Evolutionary conservation across 2,888 invertebrate species (phyloP).

Genomic region (Yponomeuta evonymella): DNA sequence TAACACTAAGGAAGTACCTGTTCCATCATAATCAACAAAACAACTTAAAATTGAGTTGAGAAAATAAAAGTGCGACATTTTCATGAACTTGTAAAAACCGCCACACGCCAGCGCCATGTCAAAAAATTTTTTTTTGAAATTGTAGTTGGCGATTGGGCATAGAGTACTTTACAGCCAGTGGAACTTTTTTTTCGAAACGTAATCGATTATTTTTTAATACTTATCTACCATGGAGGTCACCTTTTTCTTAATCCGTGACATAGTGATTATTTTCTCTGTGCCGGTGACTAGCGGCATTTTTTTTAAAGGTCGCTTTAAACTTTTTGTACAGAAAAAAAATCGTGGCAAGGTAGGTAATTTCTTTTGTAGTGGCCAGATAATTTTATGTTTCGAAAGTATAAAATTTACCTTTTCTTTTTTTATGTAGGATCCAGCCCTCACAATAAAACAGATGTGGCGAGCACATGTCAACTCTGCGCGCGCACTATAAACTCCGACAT

Average conservation of each 20-base stretch:
- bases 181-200: background rate
- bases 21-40: conserved; percentile 36
- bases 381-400: no score
- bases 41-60: conserved; percentile 42
- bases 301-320: no score
- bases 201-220: background rate
- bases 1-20: background rate
- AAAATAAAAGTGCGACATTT: conserved; percentile 14
- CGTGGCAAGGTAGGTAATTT: no score
- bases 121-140: background rate
- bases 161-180: background rate
- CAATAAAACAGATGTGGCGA: background rate
- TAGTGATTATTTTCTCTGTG: no score
- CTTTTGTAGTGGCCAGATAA: no score
- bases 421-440: background rate
- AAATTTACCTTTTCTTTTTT: no score
- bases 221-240: no score
- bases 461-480: no score
- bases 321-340: no score
- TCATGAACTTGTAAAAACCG: background rate
- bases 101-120: background rate
- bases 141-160: background rate
- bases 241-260: no score
- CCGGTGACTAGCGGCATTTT: background rate
- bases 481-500: no score